phyloP scores from a whole-genome alignment of 2,888 invertebrate species.

The Metalampra italica region DNA sequence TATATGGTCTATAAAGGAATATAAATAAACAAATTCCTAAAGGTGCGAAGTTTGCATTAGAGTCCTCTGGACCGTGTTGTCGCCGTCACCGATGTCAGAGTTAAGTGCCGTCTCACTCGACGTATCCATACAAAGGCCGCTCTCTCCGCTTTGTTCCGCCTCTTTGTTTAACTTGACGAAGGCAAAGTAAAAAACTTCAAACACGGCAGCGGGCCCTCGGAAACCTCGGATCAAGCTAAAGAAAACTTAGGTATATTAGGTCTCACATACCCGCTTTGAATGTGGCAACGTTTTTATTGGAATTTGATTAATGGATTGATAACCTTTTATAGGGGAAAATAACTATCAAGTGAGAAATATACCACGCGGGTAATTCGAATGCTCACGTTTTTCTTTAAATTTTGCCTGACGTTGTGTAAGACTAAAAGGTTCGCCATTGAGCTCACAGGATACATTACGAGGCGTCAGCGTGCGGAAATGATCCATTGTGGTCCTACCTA shows the following conservation, averaged over 20 bases:
- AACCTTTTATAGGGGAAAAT: not conserved
- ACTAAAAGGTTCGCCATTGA: conserved; percentile 40
- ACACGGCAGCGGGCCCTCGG: conserved; percentile 33
- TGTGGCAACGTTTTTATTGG: conserved; percentile 16
- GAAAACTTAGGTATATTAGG: conserved; percentile 38
- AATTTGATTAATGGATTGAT: conserved; percentile 22
- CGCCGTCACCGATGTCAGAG: conserved; percentile 56
- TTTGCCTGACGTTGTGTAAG: conserved; percentile 21
- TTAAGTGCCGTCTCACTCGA: conserved; percentile 62
- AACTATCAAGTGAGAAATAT: conserved; percentile 1
- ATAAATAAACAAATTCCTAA: conserved; percentile 12
- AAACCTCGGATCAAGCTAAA: conserved; percentile 21
- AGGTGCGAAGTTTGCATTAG: conserved; percentile 16
- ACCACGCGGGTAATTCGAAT: not conserved
- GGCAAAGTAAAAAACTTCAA: conserved; percentile 53
- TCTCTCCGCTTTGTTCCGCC: conserved; percentile 73
- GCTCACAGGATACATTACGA: conserved; percentile 39
- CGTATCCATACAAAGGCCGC: conserved; percentile 66
- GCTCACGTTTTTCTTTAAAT: not conserved
- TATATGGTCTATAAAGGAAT: not conserved
- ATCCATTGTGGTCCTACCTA: conserved; percentile 53
- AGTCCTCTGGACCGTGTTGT: conserved; percentile 31
- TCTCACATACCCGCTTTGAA: conserved; percentile 14
- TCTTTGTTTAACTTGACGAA: conserved; percentile 70
- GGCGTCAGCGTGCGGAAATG: conserved; percentile 61